These are phyloP conservation scores for Dendrocincla fuliginosa DNA, from an alignment of 2,797 vertebrate species.

Conservation along the genomic window DNA sequence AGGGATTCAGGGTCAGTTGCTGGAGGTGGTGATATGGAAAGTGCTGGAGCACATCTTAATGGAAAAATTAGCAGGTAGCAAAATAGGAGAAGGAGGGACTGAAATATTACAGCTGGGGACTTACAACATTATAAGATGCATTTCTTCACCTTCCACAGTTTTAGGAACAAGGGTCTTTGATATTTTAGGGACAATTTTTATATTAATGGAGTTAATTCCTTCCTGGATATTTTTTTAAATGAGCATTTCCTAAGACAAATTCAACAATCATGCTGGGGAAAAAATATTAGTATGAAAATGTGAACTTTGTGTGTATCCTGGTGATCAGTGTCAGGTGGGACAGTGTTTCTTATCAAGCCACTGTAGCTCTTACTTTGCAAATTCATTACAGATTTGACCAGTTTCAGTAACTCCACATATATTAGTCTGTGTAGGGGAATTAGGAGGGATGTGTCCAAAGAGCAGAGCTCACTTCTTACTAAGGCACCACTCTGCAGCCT, in stretches of 20 bases:
- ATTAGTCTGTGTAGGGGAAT: background rate
- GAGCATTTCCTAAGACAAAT: background rate
- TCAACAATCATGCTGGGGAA: background rate
- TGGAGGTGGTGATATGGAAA: background rate
- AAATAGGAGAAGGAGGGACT: background rate
- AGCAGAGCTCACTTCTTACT: background rate
- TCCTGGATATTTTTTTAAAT: background rate
- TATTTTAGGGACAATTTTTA: background rate
- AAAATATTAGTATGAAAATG: background rate
- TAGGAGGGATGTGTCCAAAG: background rate
- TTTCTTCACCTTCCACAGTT: background rate
- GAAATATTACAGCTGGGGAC: background rate
- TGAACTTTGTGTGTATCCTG: background rate
- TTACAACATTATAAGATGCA: background rate
- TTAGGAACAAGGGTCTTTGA: accelerated
- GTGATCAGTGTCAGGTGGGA: background rate
- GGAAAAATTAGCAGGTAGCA: background rate
- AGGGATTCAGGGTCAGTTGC: background rate
- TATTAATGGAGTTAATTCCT: background rate
- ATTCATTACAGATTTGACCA: background rate
- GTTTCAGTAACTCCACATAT: accelerated
- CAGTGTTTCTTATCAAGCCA: background rate
- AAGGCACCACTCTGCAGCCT: background rate
- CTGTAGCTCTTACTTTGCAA: background rate
- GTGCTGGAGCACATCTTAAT: background rate